Conservation (phyloP, 2,113 vertebrate species). For the Nipponia nippon region DNA sequence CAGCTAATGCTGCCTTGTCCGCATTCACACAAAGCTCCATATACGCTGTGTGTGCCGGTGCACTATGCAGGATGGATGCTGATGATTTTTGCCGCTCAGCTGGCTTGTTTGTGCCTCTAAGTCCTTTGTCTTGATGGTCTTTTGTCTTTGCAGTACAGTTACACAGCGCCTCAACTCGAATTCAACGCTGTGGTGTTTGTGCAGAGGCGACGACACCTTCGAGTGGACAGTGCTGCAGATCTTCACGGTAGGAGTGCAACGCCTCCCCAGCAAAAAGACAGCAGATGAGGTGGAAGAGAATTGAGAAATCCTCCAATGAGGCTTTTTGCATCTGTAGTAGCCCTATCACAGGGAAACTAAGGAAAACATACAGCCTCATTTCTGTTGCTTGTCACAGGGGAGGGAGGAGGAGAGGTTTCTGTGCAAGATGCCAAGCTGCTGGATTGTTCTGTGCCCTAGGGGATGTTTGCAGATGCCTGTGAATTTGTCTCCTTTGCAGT, state of each 20-base stretch:
- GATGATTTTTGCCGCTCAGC: background rate
- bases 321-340: background rate
- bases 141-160: slow-evolving; percentile 83
- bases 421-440: background rate
- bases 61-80: background rate
- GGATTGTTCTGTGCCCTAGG: background rate
- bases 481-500: slow-evolving; percentile 72
- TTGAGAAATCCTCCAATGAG: background rate
- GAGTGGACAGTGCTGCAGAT: slow-evolving; percentile 88
- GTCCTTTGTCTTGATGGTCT: background rate
- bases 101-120: background rate
- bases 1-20: background rate
- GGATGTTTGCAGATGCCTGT: background rate
- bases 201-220: slow-evolving; percentile 84
- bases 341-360: background rate
- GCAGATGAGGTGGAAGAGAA: background rate
- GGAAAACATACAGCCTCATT: background rate
- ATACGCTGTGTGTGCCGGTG: background rate
- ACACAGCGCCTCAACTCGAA: slow-evolving; percentile 79
- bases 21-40: background rate
- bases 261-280: background rate
- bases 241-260: slow-evolving; percentile 79
- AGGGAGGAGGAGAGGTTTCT: background rate
- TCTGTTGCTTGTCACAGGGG: background rate
- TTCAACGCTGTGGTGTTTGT: slow-evolving; percentile 88